Evolutionary conservation across 2,113 vertebrate genomes (phyloP), one percentile per base, ranked within the genome.

Genomic region (Cynoglossus semilaevis): DNA sequence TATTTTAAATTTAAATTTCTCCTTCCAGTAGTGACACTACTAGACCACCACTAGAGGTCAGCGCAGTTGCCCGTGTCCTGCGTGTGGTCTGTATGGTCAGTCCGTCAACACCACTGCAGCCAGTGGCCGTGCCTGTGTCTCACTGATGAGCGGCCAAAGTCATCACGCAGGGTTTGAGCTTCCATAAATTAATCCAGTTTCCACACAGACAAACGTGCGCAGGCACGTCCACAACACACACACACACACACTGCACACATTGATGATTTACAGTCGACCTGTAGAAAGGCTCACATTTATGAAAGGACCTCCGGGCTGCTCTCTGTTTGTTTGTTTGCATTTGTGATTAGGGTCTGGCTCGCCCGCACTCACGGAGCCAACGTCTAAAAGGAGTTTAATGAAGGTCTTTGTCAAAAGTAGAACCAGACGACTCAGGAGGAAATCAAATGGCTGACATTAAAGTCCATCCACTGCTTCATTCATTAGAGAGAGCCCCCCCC

Each of bases 321-420:
- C 74, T 59, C 38, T 76, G 58, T 84, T 82, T 85, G 76, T 84
- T 88, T 86, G 82, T 88, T 87, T 89, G 83, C 74, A 60, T 77
- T 84, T 75, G 80, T 84, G 80, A 87, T 88, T 86, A 83, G 9
- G 69, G 77, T 84, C 77, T 88, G 80, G 77, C 80, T 74, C 74
- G 66, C 53, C n/a, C 57, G 17, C 13, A 63, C 74, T 76, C 70
- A 51, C 67, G 41, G 55, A 19, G 62, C 72, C 72, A 58, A 53
- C 55, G 74, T 83, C 71, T 53, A 77, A 78, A 74, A 87, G 70
- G 65, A 43, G 74, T 71, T 80, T 75, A 74, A 78, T 85, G 72
- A 73, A 53, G 57, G n/a, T 34, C 73, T 60, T 79, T 71, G 59
- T 9, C 48, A 71, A 85, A 85, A 86, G 74, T 80, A 58, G 51